phyloP scores from a whole-genome alignment of 2,113 vertebrate species.

The Muntiacus reevesi region DNA sequence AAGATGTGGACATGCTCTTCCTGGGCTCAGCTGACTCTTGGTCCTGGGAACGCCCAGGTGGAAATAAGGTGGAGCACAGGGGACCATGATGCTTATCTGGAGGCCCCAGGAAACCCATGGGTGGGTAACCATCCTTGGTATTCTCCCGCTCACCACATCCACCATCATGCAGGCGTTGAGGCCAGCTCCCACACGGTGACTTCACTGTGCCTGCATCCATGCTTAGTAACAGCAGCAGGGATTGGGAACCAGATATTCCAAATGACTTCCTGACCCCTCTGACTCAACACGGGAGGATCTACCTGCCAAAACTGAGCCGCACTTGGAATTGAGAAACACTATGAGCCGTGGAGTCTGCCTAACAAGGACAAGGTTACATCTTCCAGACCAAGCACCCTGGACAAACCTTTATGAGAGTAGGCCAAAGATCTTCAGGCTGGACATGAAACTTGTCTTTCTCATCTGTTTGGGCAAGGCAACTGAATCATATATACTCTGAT shows the following conservation, averaged over 20 bases:
- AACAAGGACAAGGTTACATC: neutral
- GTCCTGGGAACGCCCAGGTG: neutral
- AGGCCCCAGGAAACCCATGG: neutral
- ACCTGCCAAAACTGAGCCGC: neutral
- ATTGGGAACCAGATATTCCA: constrained; percentile 22
- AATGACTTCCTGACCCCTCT: neutral
- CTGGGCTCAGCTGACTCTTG: neutral
- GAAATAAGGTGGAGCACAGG: neutral
- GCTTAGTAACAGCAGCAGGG: neutral
- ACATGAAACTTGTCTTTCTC: neutral
- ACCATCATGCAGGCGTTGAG: neutral
- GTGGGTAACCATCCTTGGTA: neutral
- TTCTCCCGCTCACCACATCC: neutral
- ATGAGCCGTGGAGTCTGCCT: neutral
- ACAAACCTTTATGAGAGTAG: neutral
- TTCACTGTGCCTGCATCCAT: neutral
- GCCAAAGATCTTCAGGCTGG: neutral
- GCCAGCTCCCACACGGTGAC: neutral
- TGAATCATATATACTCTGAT: neutral
- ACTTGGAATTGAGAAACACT: neutral
- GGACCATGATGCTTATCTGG: neutral
- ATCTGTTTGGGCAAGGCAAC: neutral
- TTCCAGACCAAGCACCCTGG: neutral
- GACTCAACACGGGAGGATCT: neutral
- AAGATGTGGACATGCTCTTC: neutral